A percentile compares a stretch with the other conserved stretches of the same genome.
Evolutionary conservation across 2,113 vertebrate genomes (phyloP).

Genomic region (Vicugna pacos): DNA sequence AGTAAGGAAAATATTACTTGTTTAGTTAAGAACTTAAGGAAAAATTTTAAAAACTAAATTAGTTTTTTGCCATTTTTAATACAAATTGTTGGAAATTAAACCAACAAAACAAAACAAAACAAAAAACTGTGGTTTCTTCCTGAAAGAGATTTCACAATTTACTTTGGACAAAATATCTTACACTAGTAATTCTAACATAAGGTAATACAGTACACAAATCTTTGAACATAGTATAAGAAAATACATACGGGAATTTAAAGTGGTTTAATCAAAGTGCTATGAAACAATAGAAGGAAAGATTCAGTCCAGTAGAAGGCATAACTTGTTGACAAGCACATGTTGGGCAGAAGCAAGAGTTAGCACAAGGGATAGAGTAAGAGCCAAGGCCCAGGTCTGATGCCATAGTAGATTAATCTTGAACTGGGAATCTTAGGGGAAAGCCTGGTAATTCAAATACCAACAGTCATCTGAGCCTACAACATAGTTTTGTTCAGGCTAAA

Average conservation of each 20-base stretch:
- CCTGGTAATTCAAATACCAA: not conserved
- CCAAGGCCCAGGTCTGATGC: fast-evolving
- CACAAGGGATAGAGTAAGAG: not conserved
- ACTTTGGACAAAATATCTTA: not conserved
- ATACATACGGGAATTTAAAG: not conserved
- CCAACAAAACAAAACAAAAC: not conserved
- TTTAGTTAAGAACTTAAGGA: not conserved
- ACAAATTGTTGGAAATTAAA: not conserved
- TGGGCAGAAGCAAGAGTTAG: not conserved
- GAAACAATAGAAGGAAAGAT: not conserved
- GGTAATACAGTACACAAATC: not conserved
- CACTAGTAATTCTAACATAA: not conserved
- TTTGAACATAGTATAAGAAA: not conserved
- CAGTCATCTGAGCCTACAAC: not conserved
- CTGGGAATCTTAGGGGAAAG: not conserved
- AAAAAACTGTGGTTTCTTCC: not conserved
- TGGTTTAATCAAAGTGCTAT: not conserved
- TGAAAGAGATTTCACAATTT: not conserved
- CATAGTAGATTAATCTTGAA: not conserved
- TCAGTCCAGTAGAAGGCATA: not conserved
- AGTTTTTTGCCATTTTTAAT: not conserved
- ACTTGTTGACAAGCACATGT: not conserved
- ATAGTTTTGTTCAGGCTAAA: not conserved
- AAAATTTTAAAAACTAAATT: not conserved
- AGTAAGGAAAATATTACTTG: not conserved